A percentile compares a stretch with the other conserved stretches of the same genome.
These are phyloP conservation scores for Zapornia atra DNA, from an alignment of 2,113 vertebrate species.

Conservation along the genomic window DNA sequence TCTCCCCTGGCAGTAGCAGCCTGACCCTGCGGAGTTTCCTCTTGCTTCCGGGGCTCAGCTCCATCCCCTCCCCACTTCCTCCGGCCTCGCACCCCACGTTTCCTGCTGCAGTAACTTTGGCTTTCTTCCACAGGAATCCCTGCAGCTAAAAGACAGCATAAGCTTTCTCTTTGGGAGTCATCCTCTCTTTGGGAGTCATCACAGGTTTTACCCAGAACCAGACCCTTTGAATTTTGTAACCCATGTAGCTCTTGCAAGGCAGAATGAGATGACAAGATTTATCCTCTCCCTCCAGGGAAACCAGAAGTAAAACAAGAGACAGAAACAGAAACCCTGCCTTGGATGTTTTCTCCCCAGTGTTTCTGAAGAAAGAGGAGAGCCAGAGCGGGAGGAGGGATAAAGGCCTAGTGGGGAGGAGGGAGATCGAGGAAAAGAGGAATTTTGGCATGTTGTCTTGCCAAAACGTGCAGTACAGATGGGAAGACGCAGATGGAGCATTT, in stretches of 20 bases:
- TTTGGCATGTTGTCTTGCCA: conserved; percentile 22
- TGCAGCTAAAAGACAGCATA: neutral
- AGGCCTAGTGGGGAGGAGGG: neutral
- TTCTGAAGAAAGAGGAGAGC: neutral
- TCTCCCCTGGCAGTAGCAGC: neutral
- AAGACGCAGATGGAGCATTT: conserved; percentile 34
- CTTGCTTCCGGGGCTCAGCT: neutral
- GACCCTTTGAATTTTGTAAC: neutral
- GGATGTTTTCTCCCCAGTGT: neutral
- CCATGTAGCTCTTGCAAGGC: neutral
- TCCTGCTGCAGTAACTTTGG: neutral
- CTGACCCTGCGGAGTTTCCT: neutral
- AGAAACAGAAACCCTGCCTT: neutral
- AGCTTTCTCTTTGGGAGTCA: neutral
- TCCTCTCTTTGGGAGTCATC: neutral
- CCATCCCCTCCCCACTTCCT: neutral
- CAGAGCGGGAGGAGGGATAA: neutral
- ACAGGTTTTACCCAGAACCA: neutral
- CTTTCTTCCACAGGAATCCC: neutral
- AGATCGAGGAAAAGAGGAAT: neutral
- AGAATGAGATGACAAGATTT: neutral
- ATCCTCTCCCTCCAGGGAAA: neutral
- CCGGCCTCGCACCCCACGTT: rapidly evolving
- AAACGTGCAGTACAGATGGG: conserved; percentile 20
- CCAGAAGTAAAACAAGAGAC: neutral